Evolutionary conservation across 2,888 invertebrate genomes (phyloP).

Genomic region (Masnerella sp.): DNA sequence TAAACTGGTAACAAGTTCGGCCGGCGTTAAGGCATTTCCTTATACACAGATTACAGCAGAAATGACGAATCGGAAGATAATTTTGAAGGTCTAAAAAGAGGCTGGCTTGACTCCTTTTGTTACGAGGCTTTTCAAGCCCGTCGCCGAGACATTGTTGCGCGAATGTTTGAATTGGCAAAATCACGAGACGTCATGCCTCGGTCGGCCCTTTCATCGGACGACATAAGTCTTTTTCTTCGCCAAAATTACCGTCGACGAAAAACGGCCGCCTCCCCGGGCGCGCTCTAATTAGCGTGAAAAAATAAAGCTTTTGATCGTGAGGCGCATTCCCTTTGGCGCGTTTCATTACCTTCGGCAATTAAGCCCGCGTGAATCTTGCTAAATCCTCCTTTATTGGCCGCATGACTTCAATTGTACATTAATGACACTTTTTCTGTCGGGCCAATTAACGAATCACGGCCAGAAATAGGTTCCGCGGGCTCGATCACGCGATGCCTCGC

Average conservation of each 20-base stretch:
- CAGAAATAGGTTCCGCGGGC: no score
- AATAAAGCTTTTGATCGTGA: slow-evolving; percentile 45
- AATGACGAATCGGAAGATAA: slow-evolving; percentile 42
- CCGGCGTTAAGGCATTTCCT: slow-evolving; percentile 10
- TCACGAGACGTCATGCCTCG: slow-evolving; percentile 69
- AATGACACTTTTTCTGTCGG: slow-evolving; percentile 33
- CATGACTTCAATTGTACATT: slow-evolving; percentile 34
- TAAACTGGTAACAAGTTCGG: slow-evolving; percentile 11
- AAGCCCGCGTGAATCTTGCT: slow-evolving; percentile 20
- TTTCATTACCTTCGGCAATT: slow-evolving; percentile 42
- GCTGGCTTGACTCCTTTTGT: slow-evolving; percentile 36
- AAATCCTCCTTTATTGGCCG: slow-evolving; percentile 36
- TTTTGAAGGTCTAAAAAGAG: slow-evolving; percentile 30
- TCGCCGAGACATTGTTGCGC: slow-evolving; percentile 51
- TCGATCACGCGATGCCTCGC: no score
- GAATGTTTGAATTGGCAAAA: slow-evolving; percentile 71
- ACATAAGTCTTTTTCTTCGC: slow-evolving; percentile 36
- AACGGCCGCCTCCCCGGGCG: slow-evolving; percentile 21
- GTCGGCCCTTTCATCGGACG: slow-evolving; percentile 45
- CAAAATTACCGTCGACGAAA: slow-evolving; percentile 52
- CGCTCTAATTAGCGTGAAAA: slow-evolving; percentile 48
- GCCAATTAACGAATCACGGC: no score
- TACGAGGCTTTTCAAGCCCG: slow-evolving; percentile 37
- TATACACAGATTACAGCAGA: slow-evolving; percentile 12
- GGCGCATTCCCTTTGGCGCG: slow-evolving; percentile 34